phyloP scores from a whole-genome alignment of 2,888 invertebrate species.

The Eurytoma adleriae region DNA sequence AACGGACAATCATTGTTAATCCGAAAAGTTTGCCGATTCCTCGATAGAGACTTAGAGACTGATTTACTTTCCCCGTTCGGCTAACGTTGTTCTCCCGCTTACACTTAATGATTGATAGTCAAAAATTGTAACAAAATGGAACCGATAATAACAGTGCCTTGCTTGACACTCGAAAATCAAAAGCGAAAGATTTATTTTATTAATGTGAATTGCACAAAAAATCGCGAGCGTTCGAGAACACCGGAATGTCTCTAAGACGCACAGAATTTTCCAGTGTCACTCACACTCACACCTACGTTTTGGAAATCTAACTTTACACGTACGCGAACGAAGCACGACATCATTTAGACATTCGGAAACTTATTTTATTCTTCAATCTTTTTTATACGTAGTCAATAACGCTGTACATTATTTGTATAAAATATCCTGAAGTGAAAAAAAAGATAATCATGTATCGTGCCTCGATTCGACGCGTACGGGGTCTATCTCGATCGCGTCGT shows the following conservation, averaged over 20 bases:
- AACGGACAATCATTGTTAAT: slow-evolving; percentile 51
- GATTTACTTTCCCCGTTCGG: slow-evolving; percentile 52
- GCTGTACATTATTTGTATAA: slow-evolving; percentile 38
- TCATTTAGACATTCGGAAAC: slow-evolving; percentile 37
- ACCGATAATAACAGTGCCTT: slow-evolving; percentile 37
- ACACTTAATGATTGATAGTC: slow-evolving; percentile 12
- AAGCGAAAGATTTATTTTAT: slow-evolving; percentile 10
- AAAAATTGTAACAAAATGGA: slow-evolving; percentile 1
- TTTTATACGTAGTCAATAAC: slow-evolving; percentile 40
- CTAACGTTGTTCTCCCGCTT: slow-evolving; percentile 40
- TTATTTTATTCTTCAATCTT: slow-evolving; percentile 16
- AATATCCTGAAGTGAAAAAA: slow-evolving; percentile 15
- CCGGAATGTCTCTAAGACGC: background rate
- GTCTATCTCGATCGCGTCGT: slow-evolving; percentile 32
- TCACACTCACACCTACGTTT: slow-evolving; percentile 8
- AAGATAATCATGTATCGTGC: slow-evolving; percentile 21
- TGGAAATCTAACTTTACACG: background rate
- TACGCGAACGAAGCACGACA: slow-evolving; percentile 33
- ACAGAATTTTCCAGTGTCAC: slow-evolving; percentile 32
- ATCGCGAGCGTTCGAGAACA: slow-evolving; percentile 7
- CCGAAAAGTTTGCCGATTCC: slow-evolving; percentile 54
- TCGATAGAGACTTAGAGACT: slow-evolving; percentile 59
- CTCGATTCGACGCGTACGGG: slow-evolving; percentile 22
- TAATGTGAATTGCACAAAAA: slow-evolving; percentile 25
- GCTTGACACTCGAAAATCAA: slow-evolving; percentile 34